Percentiles rank a stretch among this genome's conserved stretches.
Evolutionary conservation across 2,797 vertebrate genomes (phyloP).

Genomic region (Rhynchotus rufescens): DNA sequence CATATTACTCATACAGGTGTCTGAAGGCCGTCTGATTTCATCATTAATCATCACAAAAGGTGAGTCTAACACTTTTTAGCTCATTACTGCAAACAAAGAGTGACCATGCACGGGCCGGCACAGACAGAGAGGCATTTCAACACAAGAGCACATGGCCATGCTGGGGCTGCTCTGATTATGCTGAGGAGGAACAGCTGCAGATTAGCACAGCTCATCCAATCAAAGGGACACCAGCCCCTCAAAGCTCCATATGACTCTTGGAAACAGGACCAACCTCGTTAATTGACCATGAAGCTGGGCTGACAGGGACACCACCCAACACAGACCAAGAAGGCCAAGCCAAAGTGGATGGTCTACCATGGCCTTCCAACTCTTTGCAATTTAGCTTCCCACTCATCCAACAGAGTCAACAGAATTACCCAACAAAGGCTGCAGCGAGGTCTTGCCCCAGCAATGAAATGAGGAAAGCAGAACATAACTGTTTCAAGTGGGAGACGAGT

Average conservation of each 20-base stretch:
- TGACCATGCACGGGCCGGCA: neutral
- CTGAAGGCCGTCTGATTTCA: neutral
- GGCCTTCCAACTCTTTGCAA: neutral
- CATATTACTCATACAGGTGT: neutral
- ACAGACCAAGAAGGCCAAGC: neutral
- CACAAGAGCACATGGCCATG: neutral
- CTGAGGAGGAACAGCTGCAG: accelerated
- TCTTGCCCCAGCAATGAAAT: neutral
- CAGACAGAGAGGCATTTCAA: neutral
- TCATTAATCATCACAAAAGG: neutral
- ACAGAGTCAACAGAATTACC: neutral
- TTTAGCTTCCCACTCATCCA: neutral
- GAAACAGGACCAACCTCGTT: too few relatives aligned
- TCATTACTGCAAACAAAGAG: neutral
- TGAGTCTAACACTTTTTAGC: neutral
- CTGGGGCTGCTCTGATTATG: neutral
- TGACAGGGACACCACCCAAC: too few relatives aligned
- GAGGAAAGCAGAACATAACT: neutral
- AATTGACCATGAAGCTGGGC: too few relatives aligned
- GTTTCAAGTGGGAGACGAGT: neutral
- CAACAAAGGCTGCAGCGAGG: neutral
- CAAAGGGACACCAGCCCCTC: too few relatives aligned
- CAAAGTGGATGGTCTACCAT: accelerated
- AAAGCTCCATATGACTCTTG: too few relatives aligned
- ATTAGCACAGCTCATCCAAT: too few relatives aligned